Evolutionary conservation across 2,888 invertebrate genomes (phyloP), one percentile per base, ranked within the genome.

Genomic region (Agrilus biguttatus): DNA sequence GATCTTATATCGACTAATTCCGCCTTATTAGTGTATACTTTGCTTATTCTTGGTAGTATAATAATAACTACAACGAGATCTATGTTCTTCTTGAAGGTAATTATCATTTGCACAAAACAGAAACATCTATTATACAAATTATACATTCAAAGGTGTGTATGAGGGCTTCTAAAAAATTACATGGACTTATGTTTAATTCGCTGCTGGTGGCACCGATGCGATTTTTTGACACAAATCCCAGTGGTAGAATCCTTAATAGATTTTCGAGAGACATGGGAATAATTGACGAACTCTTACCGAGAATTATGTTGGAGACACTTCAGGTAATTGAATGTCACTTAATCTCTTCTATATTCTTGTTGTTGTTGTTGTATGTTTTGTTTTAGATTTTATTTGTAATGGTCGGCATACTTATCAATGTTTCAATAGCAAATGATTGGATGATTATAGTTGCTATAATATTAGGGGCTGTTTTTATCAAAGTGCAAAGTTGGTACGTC

Each of bases 201-300:
- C 74, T 92, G 55, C 68, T 90, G 6, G 70, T 79, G 48, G 78
- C 86, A 0, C 80, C 81, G 0, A 84, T 90, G 75, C 65, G 77
- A 13, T 93, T 93, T 69, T 93, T 92, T 60, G 86, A 91, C 55
- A 75, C 71, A 0, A 92, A 91, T 68, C 83, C 90, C 1, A 79
- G 82, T 45, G 85, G 85, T 73, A 64, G 63, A 45, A 77, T 86
- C 51, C 63, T 86, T 32, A 86, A 85, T 62, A 68, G 85, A 39
- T 85, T 86, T 61, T 78, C 84, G 0, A 84, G 83, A 59, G 85
- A 86, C 56, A 73, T 80, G 56, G 82, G 75, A 1, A 66, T 72
- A 0, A 72, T 77, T 54, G 77, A 78, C 55, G 77, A 77, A 49
- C 51, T 70, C 5, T 54, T 78, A 10, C 76, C 77, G 0, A 65